Evolutionary conservation across 2,113 vertebrate species (phyloP).

Genomic region (Cyanocitta stelleri): DNA sequence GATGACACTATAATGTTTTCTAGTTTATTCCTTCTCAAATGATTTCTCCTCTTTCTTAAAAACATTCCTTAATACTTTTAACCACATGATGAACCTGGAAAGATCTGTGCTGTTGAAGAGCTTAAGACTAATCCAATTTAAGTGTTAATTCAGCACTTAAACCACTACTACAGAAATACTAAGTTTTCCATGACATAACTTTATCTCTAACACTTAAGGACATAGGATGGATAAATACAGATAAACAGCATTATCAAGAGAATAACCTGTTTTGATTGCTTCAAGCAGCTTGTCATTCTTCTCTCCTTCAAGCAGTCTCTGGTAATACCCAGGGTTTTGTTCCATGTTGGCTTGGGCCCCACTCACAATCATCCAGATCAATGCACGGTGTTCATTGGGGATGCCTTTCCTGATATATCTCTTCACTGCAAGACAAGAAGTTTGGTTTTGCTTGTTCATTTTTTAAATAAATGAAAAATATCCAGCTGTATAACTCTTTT

Average conservation of each 20-base stretch:
- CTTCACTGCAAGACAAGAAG: conserved; percentile 80
- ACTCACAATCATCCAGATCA: conserved; percentile 90
- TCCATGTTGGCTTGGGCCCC: conserved; percentile 88
- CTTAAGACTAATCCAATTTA: conserved; percentile 33
- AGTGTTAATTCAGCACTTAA: conserved; percentile 14
- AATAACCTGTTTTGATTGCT: conserved; percentile 84
- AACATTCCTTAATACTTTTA: background rate
- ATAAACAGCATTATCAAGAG: background rate
- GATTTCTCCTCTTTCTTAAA: background rate
- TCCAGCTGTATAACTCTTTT: background rate
- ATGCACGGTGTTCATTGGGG: conserved; percentile 84
- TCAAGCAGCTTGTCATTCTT: conserved; percentile 81
- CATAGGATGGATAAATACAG: background rate
- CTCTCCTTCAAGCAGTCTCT: conserved; percentile 78
- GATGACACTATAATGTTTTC: background rate
- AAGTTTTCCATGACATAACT: conserved; percentile 44
- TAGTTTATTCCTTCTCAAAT: background rate
- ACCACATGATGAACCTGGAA: background rate
- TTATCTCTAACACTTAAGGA: background rate
- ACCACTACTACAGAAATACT: background rate
- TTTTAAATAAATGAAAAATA: background rate
- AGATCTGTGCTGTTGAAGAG: background rate
- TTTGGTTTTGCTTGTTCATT: background rate
- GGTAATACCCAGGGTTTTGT: conserved; percentile 84
- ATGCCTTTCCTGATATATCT: conserved; percentile 93